Evolutionary conservation across 2,888 invertebrate species (phyloP).

Genomic region (Lepidochrysops patricia): DNA sequence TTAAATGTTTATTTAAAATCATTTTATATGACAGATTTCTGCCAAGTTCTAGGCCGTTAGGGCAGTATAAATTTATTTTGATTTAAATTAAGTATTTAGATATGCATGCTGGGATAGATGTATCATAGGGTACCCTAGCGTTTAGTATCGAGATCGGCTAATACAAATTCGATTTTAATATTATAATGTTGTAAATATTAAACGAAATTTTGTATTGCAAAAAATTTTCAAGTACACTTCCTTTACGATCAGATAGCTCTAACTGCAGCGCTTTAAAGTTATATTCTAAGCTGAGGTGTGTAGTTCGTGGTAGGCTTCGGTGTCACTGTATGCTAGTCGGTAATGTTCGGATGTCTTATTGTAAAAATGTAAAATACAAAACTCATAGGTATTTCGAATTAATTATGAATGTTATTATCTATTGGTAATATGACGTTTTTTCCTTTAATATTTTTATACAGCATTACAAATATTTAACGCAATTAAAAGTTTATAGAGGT

Average conservation of each 20-base stretch:
- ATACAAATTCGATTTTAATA: conserved; percentile 26
- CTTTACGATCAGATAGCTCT: conserved; percentile 63
- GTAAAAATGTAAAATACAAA: conserved; percentile 72
- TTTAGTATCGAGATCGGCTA: conserved; percentile 38
- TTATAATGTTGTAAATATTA: conserved; percentile 70
- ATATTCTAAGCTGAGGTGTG: conserved; percentile 65
- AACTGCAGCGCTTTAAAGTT: conserved; percentile 58
- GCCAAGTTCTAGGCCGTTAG: conserved; percentile 10
- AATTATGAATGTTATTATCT: conserved; percentile 59
- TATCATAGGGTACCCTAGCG: conserved; percentile 55
- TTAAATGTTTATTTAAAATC: conserved; percentile 9
- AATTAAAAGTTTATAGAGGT: conserved; percentile 73
- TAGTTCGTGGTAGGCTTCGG: conserved; percentile 71
- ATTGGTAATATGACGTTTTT: conserved; percentile 68
- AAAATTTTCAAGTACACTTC: conserved; percentile 65
- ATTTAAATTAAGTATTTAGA: conserved; percentile 25
- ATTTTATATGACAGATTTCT: conserved; percentile 11
- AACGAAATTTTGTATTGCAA: conserved; percentile 70
- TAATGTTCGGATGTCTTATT: conserved; percentile 64
- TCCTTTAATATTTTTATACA: conserved; percentile 75
- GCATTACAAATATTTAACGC: conserved; percentile 71
- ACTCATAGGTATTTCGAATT: conserved; percentile 58
- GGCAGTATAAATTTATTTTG: conserved; percentile 17
- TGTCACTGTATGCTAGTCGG: conserved; percentile 62
- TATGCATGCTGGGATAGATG: conserved; percentile 59